A percentile compares a stretch with the other conserved stretches of the same genome.
Conservation (phyloP, 2,113 vertebrate species). For the Phainopepla nitens region DNA sequence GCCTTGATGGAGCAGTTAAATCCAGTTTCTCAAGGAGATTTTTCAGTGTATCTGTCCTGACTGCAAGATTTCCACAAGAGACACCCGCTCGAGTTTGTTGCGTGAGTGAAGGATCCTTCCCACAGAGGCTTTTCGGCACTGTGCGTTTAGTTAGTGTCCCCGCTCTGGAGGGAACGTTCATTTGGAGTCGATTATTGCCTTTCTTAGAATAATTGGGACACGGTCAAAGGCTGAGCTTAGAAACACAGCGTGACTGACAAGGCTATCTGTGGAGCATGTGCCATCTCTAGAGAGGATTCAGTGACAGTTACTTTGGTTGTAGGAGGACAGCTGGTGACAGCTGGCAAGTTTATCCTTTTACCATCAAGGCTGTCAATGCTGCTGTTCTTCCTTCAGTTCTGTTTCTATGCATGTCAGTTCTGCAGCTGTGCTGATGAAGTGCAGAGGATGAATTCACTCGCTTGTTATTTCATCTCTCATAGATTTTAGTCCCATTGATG, state of each 20-base stretch:
- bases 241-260: not conserved
- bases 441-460: not conserved
- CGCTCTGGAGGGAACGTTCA: not conserved
- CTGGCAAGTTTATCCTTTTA: not conserved
- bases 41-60: not conserved
- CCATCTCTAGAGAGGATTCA: not conserved
- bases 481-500: not conserved
- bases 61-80: not conserved
- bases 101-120: not conserved
- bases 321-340: not conserved
- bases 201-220: not conserved
- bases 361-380: not conserved
- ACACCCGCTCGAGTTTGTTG: not conserved
- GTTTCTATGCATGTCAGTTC: not conserved
- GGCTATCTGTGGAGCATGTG: not conserved
- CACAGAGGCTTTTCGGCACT: not conserved
- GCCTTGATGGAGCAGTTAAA: not conserved
- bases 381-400: not conserved
- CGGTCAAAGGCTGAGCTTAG: not conserved
- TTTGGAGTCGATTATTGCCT: not conserved
- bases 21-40: not conserved
- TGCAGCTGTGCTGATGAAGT: not conserved
- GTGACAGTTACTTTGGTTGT: not conserved
- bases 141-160: not conserved
- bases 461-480: not conserved